phyloP scores from a whole-genome alignment of 2,888 invertebrate genomes.

The Daptonema setosum region DNA sequence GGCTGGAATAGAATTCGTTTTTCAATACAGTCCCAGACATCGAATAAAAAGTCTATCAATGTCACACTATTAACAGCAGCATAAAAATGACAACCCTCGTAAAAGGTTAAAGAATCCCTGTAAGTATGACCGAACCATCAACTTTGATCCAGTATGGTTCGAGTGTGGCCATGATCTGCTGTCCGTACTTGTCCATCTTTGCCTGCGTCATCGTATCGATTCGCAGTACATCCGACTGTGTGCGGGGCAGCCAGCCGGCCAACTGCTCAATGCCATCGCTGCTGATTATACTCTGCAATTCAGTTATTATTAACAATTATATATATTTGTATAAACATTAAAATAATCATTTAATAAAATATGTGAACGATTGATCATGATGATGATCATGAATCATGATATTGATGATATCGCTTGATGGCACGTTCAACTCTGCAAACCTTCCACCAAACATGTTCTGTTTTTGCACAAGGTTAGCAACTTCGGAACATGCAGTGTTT shows the following conservation, averaged over 20 bases:
- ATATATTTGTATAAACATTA: not conserved
- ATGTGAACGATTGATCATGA: not conserved
- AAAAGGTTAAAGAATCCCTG: not conserved
- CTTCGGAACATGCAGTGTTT: too few relatives aligned
- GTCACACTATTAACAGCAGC: too few relatives aligned
- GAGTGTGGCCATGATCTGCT: slow-evolving; percentile 15
- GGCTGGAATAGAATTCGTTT: not conserved
- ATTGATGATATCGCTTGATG: not conserved
- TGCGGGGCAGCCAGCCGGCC: slow-evolving; percentile 21
- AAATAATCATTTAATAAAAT: not conserved
- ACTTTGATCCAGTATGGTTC: slow-evolving; percentile 16
- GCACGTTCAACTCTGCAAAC: too few relatives aligned
- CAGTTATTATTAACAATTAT: not conserved
- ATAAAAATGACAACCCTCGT: too few relatives aligned
- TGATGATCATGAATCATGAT: not conserved
- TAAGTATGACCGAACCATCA: slow-evolving; percentile 11
- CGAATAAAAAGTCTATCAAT: too few relatives aligned
- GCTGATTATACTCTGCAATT: slow-evolving; percentile 4
- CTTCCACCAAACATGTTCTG: too few relatives aligned
- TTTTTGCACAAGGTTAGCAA: too few relatives aligned
- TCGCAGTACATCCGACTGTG: slow-evolving; percentile 20
- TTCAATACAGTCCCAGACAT: not conserved
- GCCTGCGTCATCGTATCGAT: slow-evolving; percentile 7
- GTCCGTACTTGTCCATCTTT: slow-evolving; percentile 14
- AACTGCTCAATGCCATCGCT: slow-evolving; percentile 11